A percentile compares a stretch with the other conserved stretches of the same genome.
These are phyloP conservation scores for Dermochelys coriacea DNA, from an alignment of 2,797 vertebrate species.

Conservation along the genomic window DNA sequence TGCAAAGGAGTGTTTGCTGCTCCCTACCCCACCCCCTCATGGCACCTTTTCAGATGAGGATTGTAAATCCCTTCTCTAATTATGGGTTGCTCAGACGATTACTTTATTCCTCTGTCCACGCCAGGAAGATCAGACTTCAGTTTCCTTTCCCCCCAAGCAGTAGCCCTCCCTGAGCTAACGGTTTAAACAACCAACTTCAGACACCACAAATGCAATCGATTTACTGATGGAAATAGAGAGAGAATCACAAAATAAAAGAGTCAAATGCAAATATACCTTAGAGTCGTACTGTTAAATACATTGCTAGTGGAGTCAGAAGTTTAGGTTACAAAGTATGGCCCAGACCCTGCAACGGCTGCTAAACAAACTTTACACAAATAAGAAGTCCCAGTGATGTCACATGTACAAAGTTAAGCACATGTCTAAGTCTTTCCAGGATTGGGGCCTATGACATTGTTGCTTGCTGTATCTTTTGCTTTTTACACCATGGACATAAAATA, in stretches of 20 bases:
- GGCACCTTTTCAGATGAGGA: not conserved
- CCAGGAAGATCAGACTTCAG: not conserved
- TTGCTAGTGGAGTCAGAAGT: not conserved
- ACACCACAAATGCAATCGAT: not conserved
- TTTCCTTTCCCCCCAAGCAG: not conserved
- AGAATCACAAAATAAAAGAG: not conserved
- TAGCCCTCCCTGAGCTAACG: not conserved
- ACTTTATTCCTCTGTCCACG: not conserved
- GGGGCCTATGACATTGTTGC: not conserved
- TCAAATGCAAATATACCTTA: accelerated
- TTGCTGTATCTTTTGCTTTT: accelerated
- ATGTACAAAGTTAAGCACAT: not conserved
- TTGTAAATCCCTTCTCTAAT: not conserved
- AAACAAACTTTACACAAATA: not conserved
- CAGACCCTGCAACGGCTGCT: not conserved
- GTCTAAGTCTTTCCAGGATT: not conserved
- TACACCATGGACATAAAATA: not conserved
- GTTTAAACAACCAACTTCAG: not conserved
- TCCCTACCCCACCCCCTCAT: not conserved
- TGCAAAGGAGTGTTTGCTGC: not conserved
- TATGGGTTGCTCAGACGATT: not conserved
- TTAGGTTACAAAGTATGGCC: not conserved
- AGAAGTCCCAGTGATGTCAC: not conserved
- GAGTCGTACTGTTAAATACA: too few relatives aligned
- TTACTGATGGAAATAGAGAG: not conserved